Evolutionary conservation across 53 echinoderm and acorn worm species (phyloP).

Genomic region (Luidia sarsii): DNA sequence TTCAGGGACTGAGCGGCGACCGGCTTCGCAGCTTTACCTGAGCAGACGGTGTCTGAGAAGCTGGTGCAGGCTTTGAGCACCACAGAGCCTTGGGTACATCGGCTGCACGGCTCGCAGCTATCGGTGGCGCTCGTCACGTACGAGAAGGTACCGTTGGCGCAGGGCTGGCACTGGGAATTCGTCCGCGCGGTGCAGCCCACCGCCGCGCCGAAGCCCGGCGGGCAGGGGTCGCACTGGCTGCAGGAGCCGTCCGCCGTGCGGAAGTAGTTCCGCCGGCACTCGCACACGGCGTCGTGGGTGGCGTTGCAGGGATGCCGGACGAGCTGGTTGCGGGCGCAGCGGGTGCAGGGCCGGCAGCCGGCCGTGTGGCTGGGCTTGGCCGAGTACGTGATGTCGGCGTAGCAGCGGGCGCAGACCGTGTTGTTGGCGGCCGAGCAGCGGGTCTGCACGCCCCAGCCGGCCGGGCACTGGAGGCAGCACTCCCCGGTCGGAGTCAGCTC

Average conservation of each 20-base stretch:
- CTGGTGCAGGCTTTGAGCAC: constrained; percentile 66
- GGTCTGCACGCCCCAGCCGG: constrained; percentile 75
- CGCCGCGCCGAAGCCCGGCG: constrained; percentile 85
- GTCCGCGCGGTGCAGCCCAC: constrained; percentile 63
- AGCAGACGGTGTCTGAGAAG: constrained; percentile 76
- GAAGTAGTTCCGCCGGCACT: constrained; percentile 69
- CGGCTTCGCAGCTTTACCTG: too few species aligned
- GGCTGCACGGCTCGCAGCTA: constrained; percentile 70
- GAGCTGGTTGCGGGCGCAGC: constrained; percentile 65
- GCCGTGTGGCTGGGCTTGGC: constrained; percentile 55
- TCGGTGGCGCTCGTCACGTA: constrained; percentile 74
- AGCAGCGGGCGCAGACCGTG: constrained; percentile 66
- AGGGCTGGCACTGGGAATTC: constrained; percentile 68
- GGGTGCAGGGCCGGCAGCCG: constrained; percentile 61
- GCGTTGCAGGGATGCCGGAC: constrained; percentile 58
- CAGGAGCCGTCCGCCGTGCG: constrained; percentile 55
- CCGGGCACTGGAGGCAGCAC: constrained; percentile 78
- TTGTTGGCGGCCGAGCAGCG: constrained; percentile 68
- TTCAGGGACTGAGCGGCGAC: too few species aligned
- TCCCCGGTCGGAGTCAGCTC: constrained; percentile 59
- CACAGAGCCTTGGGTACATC: constrained; percentile 54
- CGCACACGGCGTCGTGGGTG: constrained; percentile 76
- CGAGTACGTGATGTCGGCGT: constrained; percentile 65
- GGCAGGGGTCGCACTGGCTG: constrained; percentile 90
- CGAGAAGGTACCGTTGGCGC: constrained; percentile 80